Base-by-base conservation (phyloP, 2,888 invertebrate species). In the Scelioninae gen. 2 region DNA sequence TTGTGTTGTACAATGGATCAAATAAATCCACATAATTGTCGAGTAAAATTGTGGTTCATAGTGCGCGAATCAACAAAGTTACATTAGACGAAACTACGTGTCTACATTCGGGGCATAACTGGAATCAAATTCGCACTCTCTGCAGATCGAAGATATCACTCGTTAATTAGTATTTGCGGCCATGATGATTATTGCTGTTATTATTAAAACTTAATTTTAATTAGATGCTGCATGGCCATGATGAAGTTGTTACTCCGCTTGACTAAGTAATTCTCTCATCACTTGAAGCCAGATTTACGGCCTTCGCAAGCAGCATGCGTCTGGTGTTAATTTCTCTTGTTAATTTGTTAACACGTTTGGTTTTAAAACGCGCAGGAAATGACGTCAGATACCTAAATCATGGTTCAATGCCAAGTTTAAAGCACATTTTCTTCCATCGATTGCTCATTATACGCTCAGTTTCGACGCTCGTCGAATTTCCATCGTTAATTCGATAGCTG, bases 251-350 rank as follows among this genome's bases (percentile, higher is more conserved):
- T 80, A 81, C 78, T 78, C 68, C 46, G 75, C 55, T 75, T 52
- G 64, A 74, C 43, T 76, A 78, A 78, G 67, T 77, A 74, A 67
- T 77, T 75, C 52, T 73, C 75, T 78, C 75, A 68, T 78, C 79
- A 78, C 48, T 71, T 69, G 35, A 81, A 82, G 79, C 80, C 74
- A 76, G 71, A 77, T 76, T 77, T 81, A 77, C 75, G 76, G 76
- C 77, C 70, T 78, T 80, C 75, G 75, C 73, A 80, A 78, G 75
- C 78, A 74, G 76, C 84, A 84, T 85, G 84, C 85, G 79, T 80
- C 76, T 73, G 76, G 72, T 80, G 81, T 82, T 82, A 83, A 82
- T 81, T 78, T 79, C 67, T 75, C 74, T 73, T 74, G 72, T 76
- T 75, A 73, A 75, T 61, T 75, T 74, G 74, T 76, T 76, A 73